phyloP scores from a whole-genome alignment of 2,113 vertebrate species.

The Peromyscus polionotus region DNA sequence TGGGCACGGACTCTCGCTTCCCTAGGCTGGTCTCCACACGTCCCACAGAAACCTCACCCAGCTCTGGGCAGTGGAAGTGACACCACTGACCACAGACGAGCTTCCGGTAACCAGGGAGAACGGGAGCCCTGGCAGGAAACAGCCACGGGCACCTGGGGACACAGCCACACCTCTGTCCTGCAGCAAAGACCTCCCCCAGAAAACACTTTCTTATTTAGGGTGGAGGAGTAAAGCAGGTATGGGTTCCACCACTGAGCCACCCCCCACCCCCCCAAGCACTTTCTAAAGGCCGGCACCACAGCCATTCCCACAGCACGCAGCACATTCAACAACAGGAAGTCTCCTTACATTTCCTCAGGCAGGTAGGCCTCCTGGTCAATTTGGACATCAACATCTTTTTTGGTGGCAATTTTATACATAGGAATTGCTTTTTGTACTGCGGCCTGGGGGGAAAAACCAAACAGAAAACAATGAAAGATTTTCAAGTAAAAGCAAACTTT shows the following conservation, averaged over 20 bases:
- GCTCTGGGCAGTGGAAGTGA: not conserved
- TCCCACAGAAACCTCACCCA: not conserved
- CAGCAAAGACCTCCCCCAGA: not conserved
- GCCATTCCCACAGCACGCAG: not conserved
- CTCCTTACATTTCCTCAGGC: conserved; percentile 93
- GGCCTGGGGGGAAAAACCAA: conserved; percentile 82
- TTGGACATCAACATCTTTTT: conserved; percentile 93
- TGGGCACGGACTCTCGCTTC: not conserved
- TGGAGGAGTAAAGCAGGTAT: not conserved
- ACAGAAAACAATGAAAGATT: conserved; percentile 51
- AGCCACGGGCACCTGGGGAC: not conserved
- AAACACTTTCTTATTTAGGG: not conserved
- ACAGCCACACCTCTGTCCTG: not conserved
- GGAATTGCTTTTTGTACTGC: conserved; percentile 95
- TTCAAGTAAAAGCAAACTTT: not conserved
- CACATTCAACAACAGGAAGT: not conserved
- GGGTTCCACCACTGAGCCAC: not conserved
- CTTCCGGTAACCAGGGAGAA: not conserved
- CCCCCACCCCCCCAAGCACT: not conserved
- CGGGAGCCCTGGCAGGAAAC: not conserved
- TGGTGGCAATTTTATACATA: conserved; percentile 94
- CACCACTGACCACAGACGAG: not conserved
- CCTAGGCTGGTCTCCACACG: not conserved
- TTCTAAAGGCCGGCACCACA: not conserved
- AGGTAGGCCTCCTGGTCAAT: conserved; percentile 96